Conservation (phyloP, 2,888 invertebrate species). For the Chesias legatella region DNA sequence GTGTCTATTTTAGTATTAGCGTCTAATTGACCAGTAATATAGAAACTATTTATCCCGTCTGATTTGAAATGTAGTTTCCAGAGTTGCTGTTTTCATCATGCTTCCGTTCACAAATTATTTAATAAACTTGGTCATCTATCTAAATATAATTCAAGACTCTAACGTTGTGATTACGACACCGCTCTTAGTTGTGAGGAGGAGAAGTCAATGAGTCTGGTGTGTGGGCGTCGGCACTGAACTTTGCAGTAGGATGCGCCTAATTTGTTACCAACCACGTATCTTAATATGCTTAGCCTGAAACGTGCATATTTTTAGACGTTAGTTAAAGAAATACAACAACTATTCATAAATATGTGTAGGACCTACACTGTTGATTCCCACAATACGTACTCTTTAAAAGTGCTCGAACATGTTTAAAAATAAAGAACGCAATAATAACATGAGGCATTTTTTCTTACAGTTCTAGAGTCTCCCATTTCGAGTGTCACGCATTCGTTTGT, state of each 20-base stretch:
- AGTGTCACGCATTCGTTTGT: no score
- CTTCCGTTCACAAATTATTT: conserved; percentile 8
- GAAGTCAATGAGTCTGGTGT: conserved; percentile 57
- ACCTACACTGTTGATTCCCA: no score
- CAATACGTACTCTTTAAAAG: no score
- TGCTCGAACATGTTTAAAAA: no score
- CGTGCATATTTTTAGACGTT: conserved; percentile 1
- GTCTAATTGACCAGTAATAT: conserved; percentile 2
- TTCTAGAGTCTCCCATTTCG: no score
- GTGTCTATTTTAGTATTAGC: conserved; percentile 13
- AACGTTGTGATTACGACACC: conserved; percentile 51
- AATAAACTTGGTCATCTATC: conserved; percentile 44
- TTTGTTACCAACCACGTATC: conserved; percentile 54
- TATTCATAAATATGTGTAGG: no score
- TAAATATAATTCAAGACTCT: conserved; percentile 51
- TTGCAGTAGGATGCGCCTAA: conserved; percentile 68
- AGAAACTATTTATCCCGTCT: background rate
- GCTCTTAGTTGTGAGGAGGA: conserved; percentile 40
- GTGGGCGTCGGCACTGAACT: conserved; percentile 69
- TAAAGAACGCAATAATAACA: no score
- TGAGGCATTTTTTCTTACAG: no score
- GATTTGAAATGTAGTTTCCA: conserved; percentile 1
- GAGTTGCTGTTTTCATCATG: background rate
- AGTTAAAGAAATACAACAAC: no score
- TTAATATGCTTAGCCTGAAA: conserved; percentile 1